phyloP scores from a whole-genome alignment of 2,888 invertebrate species.

The Trichacis sp. region DNA sequence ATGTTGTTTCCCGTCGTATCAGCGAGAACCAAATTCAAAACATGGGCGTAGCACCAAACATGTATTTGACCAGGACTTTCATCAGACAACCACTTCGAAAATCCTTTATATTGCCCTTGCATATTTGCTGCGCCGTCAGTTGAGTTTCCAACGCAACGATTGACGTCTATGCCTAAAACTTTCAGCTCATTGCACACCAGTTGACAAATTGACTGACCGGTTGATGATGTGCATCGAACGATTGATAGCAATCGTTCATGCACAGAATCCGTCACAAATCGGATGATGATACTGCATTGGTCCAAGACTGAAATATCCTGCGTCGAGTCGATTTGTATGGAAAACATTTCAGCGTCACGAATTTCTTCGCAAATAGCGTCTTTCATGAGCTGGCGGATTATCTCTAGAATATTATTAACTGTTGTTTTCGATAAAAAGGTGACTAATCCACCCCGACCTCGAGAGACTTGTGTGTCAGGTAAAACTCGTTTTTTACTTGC shows the following conservation, averaged over 20 bases:
- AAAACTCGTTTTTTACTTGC: no score
- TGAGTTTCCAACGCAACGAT: neutral
- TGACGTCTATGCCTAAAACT: neutral
- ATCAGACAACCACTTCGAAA: conserved; percentile 1
- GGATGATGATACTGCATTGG: neutral
- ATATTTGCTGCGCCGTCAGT: neutral
- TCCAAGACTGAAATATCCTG: no score
- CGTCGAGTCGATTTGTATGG: no score
- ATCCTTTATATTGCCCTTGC: conserved; percentile 1
- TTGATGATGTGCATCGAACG: neutral
- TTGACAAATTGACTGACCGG: conserved; percentile 1
- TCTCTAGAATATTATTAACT: no score
- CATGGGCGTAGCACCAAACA: conserved; percentile 1
- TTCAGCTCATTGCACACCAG: neutral
- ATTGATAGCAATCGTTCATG: neutral
- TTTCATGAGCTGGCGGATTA: no score
- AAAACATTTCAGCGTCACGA: no score
- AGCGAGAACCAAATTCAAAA: neutral
- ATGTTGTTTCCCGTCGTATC: neutral
- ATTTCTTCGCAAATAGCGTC: no score
- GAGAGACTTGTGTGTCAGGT: no score
- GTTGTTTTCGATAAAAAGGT: no score
- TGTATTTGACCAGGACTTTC: neutral
- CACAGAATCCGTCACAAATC: neutral
- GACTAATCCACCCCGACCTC: no score